Base-by-base conservation (phyloP, 2,888 invertebrate species). In the Melanargia galathea region DNA sequence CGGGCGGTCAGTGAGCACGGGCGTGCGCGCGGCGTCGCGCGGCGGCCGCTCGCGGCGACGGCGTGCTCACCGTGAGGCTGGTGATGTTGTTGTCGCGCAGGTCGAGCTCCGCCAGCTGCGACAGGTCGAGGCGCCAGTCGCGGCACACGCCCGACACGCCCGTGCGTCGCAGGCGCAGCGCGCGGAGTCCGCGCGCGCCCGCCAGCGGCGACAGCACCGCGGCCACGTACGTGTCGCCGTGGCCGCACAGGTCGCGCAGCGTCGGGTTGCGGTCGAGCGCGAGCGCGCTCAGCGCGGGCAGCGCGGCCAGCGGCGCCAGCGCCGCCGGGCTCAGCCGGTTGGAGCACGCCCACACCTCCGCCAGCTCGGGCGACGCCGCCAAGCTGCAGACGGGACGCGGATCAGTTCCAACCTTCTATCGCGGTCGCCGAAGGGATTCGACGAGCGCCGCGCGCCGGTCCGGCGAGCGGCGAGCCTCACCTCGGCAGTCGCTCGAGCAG, bases 261-360 rank as follows among this genome's bases (percentile, higher is more conserved):
- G 73, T 72, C 49, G 73, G 73, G 66, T 76, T 77, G 62, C 59
- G 30, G 16, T 60, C 63, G 35, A 75, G 70, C 49, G n/a, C 66
- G 35, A 72, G 64, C 30, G 33, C 11, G 33, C 57, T 68, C 62
- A 70, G 62, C 57, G 66, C 63, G 26, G 20, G 52, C 52, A 73
- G 67, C 40, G 60, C 40, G 30, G 45, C 62, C 54, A 73, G 67
- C 57, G 61, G 51, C 33, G 30, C 65, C 48, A 70, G 69, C 13
- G 67, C 61, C 16, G 11, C 51, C n/a, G 49, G 43, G 51, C 24
- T 8, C 52, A 73, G 71, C 18, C 20, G 35, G 63, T 70, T 72
- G 54, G 38, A 13, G 2, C 63, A 22, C 60, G 70, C 62, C 18
- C 51, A 26, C 51, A 74, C 60, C 52, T 26, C 22, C 52, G 55